A percentile compares a stretch with the other conserved stretches of the same genome.
phyloP scores from a whole-genome alignment of 2,888 invertebrate genomes.

The Agrochola macilenta region DNA sequence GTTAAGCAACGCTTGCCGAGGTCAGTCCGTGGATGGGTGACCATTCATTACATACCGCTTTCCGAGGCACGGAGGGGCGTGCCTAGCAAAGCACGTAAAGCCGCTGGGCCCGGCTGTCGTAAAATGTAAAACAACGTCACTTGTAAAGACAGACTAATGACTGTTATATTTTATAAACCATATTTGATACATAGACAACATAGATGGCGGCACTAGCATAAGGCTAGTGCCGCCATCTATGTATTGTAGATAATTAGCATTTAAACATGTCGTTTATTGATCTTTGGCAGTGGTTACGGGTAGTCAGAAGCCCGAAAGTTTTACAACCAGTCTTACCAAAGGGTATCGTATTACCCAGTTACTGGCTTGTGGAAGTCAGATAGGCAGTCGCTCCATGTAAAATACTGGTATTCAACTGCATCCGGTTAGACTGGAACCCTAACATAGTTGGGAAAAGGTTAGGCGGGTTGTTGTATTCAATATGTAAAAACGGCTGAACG shows the following conservation, averaged over 20 bases:
- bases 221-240: no score
- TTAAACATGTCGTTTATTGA: neutral
- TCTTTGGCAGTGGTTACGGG: neutral
- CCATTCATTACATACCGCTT: no score
- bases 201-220: no score
- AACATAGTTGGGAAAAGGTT: neutral
- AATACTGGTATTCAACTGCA: neutral
- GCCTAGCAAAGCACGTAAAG: neutral
- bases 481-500: no score
- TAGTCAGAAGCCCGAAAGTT: neutral
- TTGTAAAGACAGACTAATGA: no score
- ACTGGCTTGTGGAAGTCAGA: neutral
- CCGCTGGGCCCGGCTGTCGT: neutral
- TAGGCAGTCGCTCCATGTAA: neutral
- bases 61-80: neutral
- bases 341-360: neutral
- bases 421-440: neutral
- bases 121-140: no score
- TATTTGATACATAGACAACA: no score
- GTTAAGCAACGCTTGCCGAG: no score
- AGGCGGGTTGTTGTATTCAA: no score
- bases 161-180: no score
- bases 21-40: no score
- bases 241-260: no score
- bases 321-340: neutral